Base-by-base conservation (phyloP, 2,113 vertebrate genomes). In the Urocolius indicus region DNA sequence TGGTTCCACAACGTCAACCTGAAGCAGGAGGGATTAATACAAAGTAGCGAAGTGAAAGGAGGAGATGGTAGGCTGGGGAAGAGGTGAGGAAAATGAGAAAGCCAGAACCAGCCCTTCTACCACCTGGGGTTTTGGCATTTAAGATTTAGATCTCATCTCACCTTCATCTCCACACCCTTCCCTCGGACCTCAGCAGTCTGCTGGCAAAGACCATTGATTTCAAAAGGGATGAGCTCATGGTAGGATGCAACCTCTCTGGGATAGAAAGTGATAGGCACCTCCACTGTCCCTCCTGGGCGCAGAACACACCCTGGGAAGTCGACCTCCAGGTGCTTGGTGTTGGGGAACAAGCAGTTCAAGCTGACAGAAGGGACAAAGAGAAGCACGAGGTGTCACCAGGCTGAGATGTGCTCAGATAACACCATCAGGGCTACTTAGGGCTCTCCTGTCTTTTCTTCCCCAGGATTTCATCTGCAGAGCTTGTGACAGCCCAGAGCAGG, bases 131-230 rank as follows among this genome's bases (percentile, higher is more conserved):
- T 74, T 74, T 41, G 38, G 38, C 9, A 41, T 41, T 51, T 29
- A 80, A 30, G 51, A 18, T 57, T 51, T 48, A 32, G 41, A 24
- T 67, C 82, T 52, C 16, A 23, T 26, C 96, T 97, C 90, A 99
- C 99, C 99, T 98, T 99, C 97, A 99, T 94, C 92, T 99, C 97
- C 0, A 97, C 88, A 52, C 99, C 99, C 62, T 97, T 98, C 18
- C 99, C 99, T 86, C 92, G 97, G 80, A 99, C 96, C 74, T 98
- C 98, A 63, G 99, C 91, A 6, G 87, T 93, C 83, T 98, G 96
- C 13, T 94, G 97, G 62, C 97, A 96, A 45, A 98, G 98, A 22
- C 98, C 97, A 18, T 98, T 99, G 67, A 99, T 97, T 94, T 98
- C 96, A 97, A 99, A 99, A 87, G 96, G 88, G 84, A 99, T 75